Percentiles rank a stretch among this genome's conserved stretches.
phyloP scores from a whole-genome alignment of 2,113 vertebrate species.

The Pelmatolapia mariae region DNA sequence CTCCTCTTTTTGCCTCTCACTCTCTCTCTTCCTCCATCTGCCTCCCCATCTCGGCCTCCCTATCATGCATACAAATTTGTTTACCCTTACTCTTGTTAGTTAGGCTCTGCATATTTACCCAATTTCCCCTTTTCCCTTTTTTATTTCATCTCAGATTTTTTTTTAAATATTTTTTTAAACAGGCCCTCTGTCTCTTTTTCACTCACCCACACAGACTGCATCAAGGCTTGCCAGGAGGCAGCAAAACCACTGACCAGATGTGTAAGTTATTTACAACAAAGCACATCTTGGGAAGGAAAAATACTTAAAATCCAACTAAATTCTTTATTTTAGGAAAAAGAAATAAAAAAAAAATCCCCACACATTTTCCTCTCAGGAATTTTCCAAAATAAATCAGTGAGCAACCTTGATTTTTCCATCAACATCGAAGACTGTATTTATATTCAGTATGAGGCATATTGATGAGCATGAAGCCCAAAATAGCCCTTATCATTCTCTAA shows the following conservation, averaged over 20 bases:
- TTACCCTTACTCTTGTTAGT: slow-evolving; percentile 26
- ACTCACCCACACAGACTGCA: slow-evolving; percentile 3
- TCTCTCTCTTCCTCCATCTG: slow-evolving; percentile 28
- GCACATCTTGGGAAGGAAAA: slow-evolving; percentile 3
- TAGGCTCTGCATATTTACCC: slow-evolving; percentile 39
- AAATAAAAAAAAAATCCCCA: not conserved
- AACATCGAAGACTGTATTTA: not conserved
- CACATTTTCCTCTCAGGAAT: slow-evolving; percentile 3
- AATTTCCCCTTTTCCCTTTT: not conserved
- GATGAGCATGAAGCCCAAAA: not conserved
- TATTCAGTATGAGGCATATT: not conserved
- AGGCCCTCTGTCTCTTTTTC: not conserved
- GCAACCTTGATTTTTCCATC: not conserved
- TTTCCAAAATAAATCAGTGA: slow-evolving; percentile 40
- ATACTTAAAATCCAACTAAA: slow-evolving; percentile 5
- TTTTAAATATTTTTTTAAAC: not conserved
- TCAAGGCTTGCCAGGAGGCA: slow-evolving; percentile 9
- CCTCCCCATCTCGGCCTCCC: slow-evolving; percentile 6
- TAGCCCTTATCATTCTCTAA: not conserved
- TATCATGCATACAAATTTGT: slow-evolving; percentile 43
- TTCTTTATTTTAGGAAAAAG: slow-evolving; percentile 18
- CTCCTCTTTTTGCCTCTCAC: slow-evolving; percentile 3
- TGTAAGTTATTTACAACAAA: slow-evolving; percentile 31
- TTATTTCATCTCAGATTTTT: not conserved
- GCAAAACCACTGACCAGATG: slow-evolving; percentile 51